Evolutionary conservation across 2,113 vertebrate genomes (phyloP).

Genomic region (Eublepharis macularius): DNA sequence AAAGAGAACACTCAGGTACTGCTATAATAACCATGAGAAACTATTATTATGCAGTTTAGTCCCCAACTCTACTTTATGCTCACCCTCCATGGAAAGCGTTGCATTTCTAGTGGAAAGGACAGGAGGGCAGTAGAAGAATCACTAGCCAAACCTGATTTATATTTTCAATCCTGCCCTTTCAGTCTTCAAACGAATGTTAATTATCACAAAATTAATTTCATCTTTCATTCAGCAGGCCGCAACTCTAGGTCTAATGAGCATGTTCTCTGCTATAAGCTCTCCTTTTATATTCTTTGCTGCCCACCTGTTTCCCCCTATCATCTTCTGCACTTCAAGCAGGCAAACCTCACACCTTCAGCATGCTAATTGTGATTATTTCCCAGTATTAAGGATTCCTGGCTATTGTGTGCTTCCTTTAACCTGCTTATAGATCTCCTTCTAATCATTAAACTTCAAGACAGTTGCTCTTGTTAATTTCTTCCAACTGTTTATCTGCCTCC

Average conservation of each 20-base stretch:
- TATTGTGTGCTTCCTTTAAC: slow-evolving; percentile 2
- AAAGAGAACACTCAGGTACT: background rate
- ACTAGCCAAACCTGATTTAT: slow-evolving; percentile 9
- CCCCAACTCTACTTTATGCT: background rate
- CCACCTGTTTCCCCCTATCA: background rate
- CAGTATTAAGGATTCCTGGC: background rate
- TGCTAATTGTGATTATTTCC: slow-evolving; percentile 1
- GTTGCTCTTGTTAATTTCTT: background rate
- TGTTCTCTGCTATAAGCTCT: background rate
- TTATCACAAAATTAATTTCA: slow-evolving; percentile 28
- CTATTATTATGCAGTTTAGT: background rate
- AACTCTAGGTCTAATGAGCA: background rate
- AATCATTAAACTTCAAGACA: background rate
- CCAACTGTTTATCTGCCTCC: background rate
- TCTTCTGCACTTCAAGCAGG: slow-evolving; percentile 7
- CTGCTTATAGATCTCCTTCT: background rate
- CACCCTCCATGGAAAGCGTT: background rate
- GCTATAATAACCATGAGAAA: background rate
- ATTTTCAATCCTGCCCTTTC: slow-evolving; percentile 17
- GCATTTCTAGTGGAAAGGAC: background rate
- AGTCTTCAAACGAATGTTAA: background rate
- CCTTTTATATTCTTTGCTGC: background rate
- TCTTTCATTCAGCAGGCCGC: background rate
- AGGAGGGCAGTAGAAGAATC: background rate
- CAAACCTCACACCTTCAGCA: background rate